phyloP scores from a whole-genome alignment of 2,888 invertebrate species.

The Drosophila imparisetae region DNA sequence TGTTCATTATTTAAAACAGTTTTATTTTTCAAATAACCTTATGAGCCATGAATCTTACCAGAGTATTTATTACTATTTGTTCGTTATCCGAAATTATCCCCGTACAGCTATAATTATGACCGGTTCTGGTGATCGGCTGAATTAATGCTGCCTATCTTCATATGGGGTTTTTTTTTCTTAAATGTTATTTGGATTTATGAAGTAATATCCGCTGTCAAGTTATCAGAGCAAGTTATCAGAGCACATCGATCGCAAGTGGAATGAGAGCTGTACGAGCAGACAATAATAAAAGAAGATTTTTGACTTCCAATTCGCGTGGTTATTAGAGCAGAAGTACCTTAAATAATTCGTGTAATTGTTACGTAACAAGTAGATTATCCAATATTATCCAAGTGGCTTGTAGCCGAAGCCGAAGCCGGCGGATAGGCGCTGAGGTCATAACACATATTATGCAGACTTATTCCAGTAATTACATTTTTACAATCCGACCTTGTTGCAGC shows the following conservation, averaged over 20 bases:
- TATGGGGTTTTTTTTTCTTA: not conserved
- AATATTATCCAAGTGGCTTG: not conserved
- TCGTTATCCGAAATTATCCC: not conserved
- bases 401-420: not conserved
- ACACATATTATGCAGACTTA: not conserved
- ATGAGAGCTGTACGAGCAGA: not conserved
- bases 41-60: not conserved
- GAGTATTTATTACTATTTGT: not conserved
- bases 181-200: not conserved
- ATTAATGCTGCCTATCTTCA: not conserved
- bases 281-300: not conserved
- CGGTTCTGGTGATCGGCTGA: not conserved
- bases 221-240: not conserved
- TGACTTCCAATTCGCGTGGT: not conserved
- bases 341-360: constrained; percentile 2
- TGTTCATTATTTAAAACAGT: not conserved
- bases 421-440: not conserved
- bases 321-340: constrained; percentile 3
- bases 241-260: constrained; percentile 12
- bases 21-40: constrained; percentile 3
- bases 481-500: not conserved
- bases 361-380: constrained; percentile 1
- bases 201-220: not conserved
- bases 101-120: not conserved
- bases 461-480: not conserved